Evolutionary conservation across 2,888 invertebrate genomes (phyloP).

Genomic region (Drosophila koepferae): DNA sequence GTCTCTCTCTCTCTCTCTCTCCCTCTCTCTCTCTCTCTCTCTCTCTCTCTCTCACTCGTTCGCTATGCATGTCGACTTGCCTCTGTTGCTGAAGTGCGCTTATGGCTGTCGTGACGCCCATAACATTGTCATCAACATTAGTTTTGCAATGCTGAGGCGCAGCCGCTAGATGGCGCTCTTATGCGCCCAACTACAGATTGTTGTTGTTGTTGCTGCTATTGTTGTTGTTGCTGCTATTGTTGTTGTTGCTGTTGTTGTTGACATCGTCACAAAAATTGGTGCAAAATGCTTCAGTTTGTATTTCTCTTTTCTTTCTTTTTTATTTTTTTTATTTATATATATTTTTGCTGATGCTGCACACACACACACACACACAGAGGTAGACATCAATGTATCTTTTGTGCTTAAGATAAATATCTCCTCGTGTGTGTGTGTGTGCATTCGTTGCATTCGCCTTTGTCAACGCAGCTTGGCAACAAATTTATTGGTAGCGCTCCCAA

Average conservation of each 20-base stretch:
- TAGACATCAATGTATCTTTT: slow-evolving; percentile 37
- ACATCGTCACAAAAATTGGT: slow-evolving; percentile 80
- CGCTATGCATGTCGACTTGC: neutral
- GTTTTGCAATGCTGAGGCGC: slow-evolving; percentile 54
- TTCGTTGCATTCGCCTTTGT: slow-evolving; percentile 13
- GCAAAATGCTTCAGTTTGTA: slow-evolving; percentile 70
- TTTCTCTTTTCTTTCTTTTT: slow-evolving; percentile 1
- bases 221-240: slow-evolving; percentile 17
- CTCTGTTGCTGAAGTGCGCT: slow-evolving; percentile 67
- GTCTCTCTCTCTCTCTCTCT: too few species aligned
- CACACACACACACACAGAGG: slow-evolving; percentile 2
- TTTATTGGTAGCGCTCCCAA: slow-evolving; percentile 59
- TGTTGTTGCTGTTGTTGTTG: slow-evolving; percentile 60
- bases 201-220: slow-evolving; percentile 19
- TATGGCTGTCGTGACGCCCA: slow-evolving; percentile 82
- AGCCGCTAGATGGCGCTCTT: slow-evolving; percentile 51
- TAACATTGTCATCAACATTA: slow-evolving; percentile 83
- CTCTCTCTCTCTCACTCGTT: neutral
- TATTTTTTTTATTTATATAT: neutral
- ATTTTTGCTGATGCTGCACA: slow-evolving; percentile 16
- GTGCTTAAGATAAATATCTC: slow-evolving; percentile 57
- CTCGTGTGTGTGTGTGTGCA: slow-evolving; percentile 20
- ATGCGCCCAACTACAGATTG: slow-evolving; percentile 7
- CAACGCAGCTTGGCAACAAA: slow-evolving; percentile 37
- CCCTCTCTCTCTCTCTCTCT: neutral